Conservation (phyloP, 2,113 vertebrate species). For the Anoplopoma fimbria region DNA sequence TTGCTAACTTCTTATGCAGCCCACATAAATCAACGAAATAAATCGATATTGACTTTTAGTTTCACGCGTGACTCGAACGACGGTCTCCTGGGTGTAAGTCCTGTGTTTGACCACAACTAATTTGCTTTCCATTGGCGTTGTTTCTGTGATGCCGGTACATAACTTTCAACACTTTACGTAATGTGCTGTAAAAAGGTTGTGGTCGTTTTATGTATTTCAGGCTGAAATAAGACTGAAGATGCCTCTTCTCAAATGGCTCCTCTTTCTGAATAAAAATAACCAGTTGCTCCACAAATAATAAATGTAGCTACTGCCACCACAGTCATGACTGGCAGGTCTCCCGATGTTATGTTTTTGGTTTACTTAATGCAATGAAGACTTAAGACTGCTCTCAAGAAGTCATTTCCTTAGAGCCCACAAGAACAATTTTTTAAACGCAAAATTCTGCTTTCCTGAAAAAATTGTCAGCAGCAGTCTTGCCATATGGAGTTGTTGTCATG, state of each 20-base stretch:
- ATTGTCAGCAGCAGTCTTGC: no score
- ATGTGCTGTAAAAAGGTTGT: neutral
- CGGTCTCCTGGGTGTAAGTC: neutral
- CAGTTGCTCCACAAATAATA: neutral
- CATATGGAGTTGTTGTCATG: neutral
- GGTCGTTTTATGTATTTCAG: neutral
- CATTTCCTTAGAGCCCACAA: neutral
- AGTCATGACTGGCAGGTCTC: neutral
- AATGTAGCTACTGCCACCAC: neutral
- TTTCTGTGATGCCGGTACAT: neutral
- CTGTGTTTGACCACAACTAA: neutral
- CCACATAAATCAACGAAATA: neutral
- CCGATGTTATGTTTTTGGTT: neutral
- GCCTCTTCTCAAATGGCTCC: neutral
- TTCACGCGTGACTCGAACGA: neutral
- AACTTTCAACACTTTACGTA: neutral
- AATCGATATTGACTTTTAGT: neutral
- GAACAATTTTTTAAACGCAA: neutral
- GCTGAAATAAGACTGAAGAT: neutral
- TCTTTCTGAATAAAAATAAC: neutral
- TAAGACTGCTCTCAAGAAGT: neutral
- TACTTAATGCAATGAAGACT: neutral
- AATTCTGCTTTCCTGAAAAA: neutral
- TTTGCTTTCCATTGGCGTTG: neutral
- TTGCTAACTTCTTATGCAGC: neutral